phyloP scores from a whole-genome alignment of 2,113 vertebrate species.

The Camelus bactrianus region DNA sequence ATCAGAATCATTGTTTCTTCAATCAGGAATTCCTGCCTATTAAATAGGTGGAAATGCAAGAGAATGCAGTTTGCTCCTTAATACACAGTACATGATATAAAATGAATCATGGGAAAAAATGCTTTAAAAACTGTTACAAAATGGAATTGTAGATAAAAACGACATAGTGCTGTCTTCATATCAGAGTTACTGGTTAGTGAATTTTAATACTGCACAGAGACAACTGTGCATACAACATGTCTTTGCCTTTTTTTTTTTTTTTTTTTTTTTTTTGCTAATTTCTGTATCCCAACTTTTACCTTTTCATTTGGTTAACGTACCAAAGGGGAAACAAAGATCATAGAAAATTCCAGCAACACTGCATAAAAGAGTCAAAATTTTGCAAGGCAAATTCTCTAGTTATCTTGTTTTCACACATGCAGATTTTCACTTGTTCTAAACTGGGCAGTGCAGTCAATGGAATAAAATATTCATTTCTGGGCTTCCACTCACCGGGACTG shows the following conservation, averaged over 20 bases:
- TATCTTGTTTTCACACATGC: background rate
- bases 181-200: background rate
- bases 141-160: background rate
- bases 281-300: background rate
- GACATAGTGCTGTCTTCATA: background rate
- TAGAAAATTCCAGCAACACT: background rate
- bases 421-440: too few species aligned
- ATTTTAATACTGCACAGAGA: background rate
- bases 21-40: conserved; percentile 53
- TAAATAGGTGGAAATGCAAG: conserved; percentile 42
- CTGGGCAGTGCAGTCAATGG: fast-evolving
- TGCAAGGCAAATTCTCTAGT: background rate
- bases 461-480: fast-evolving
- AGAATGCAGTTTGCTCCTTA: conserved; percentile 35
- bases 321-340: background rate
- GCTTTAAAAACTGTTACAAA: background rate
- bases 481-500: conserved; percentile 93
- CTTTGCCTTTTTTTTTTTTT: background rate
- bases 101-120: background rate
- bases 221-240: background rate
- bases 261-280: background rate
- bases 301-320: background rate
- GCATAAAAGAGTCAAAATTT: too few species aligned
- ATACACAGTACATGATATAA: background rate
- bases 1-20: conserved; percentile 66